Percentiles rank a stretch among this genome's conserved stretches.
phyloP scores from a whole-genome alignment of 2,797 vertebrate genomes.

The Neosalanx taihuensis region DNA sequence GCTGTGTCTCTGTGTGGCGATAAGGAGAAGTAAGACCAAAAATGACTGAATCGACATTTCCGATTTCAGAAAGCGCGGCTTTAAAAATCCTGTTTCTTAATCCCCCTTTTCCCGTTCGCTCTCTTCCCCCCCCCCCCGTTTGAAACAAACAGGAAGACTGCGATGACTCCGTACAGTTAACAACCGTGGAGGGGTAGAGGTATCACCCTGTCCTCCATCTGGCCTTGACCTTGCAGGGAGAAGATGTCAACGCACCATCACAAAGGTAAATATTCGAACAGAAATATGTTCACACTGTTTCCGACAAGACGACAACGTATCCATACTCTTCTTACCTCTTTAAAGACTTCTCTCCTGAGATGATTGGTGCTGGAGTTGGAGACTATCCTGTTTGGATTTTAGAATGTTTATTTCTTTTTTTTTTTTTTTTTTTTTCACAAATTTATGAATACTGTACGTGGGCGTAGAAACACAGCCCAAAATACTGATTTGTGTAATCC shows the following conservation, averaged over 20 bases:
- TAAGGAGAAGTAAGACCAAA: slow-evolving; percentile 45
- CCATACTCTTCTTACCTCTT: neutral
- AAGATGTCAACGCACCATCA: slow-evolving; percentile 17
- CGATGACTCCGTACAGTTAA: slow-evolving; percentile 32
- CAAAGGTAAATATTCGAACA: neutral
- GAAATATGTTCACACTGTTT: neutral
- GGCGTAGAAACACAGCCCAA: neutral
- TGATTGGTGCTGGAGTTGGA: neutral
- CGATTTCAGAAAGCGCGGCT: slow-evolving; percentile 13
- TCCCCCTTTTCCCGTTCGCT: slow-evolving; percentile 40
- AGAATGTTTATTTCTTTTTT: too few species aligned
- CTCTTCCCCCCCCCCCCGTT: slow-evolving; percentile 22
- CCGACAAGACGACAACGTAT: neutral
- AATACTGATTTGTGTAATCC: too few species aligned
- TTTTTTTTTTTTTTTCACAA: neutral
- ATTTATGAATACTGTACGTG: neutral
- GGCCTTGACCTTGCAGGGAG: slow-evolving; percentile 10
- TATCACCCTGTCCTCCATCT: slow-evolving; percentile 28
- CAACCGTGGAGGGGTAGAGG: slow-evolving; percentile 45
- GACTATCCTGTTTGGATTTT: neutral
- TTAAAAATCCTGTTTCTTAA: slow-evolving; percentile 42
- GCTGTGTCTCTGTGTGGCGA: slow-evolving; percentile 27
- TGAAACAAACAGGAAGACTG: slow-evolving; percentile 23
- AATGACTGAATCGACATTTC: slow-evolving; percentile 48
- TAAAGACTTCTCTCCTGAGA: neutral